A percentile compares a stretch with the other conserved stretches of the same genome.
Evolutionary conservation across 2,113 vertebrate genomes (phyloP).

Genomic region (Ophiodon elongatus): DNA sequence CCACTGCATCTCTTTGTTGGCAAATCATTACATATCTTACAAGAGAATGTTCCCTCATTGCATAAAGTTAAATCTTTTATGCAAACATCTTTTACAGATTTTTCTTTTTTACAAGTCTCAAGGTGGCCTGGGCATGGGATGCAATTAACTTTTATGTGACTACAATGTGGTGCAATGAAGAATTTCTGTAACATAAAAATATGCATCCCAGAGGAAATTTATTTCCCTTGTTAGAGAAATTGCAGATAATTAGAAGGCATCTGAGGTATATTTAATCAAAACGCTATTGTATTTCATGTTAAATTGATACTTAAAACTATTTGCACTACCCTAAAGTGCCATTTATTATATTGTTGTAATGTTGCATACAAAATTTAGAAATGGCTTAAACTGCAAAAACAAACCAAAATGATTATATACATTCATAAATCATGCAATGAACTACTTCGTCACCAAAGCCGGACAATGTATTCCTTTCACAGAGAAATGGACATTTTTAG

Average conservation of each 20-base stretch:
- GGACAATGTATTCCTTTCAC: conserved; percentile 51
- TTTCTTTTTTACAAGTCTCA: neutral
- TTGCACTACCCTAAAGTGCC: neutral
- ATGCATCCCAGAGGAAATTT: neutral
- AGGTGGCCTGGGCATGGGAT: neutral
- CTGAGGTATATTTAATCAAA: conserved; percentile 27
- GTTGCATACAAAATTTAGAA: conserved; percentile 42
- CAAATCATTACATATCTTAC: neutral
- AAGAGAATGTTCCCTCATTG: neutral
- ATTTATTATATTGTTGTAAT: conserved; percentile 29
- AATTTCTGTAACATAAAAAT: conserved; percentile 3
- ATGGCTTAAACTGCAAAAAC: conserved; percentile 20
- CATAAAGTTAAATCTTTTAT: neutral
- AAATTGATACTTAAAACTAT: conserved; percentile 18
- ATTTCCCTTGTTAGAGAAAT: neutral
- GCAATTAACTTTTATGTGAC: conserved; percentile 15
- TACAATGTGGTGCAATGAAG: neutral
- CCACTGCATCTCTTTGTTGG: neutral
- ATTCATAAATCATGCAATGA: conserved; percentile 33
- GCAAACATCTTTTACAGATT: neutral
- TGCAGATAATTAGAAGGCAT: conserved; percentile 22
- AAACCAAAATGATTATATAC: conserved; percentile 36
- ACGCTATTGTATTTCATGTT: conserved; percentile 19
- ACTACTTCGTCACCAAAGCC: conserved; percentile 32
- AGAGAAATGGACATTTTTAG: conserved; percentile 50